Base-by-base conservation (phyloP, 2,888 invertebrate genomes). In the Lordiphosa fenestrarum region DNA sequence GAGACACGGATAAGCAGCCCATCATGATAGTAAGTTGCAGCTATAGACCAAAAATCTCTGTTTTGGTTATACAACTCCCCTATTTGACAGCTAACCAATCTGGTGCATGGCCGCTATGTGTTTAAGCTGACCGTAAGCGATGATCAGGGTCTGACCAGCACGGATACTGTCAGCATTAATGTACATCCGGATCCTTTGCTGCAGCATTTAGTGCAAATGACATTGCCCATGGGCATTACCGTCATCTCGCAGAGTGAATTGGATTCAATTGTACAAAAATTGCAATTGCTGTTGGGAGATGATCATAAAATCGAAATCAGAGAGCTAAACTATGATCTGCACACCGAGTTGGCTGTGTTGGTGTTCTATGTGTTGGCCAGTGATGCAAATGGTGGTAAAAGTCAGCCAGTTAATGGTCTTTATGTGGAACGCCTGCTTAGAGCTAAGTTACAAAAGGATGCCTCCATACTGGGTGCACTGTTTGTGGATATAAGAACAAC, bases 71-170 rank as follows among this genome's bases (percentile, higher is more conserved):
- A 4, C 30, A 19, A 4, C 19, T 36, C 7, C 6, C 6, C 2
- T 1, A 2, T 2, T 19, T 21, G 39, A 6, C 85, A 94, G 94
- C 89, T 96, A 33, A 93, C 95, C n/a, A 94, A 96, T 88, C 91
- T 97, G 52, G 94, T 96, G 46, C 93, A 95, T 3, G 98, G 98
- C 0, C 92, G 94, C 68, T 98, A 98, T 87, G 93, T 96, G 2
- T 98, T 97, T 86, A 94, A 94, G 82, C 90, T 98, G 56, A 95
- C 94, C n/a, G 97, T 98, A 1, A 94, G 92, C 38, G 98, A 98
- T 88, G 95, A 95, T 71, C 97, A 98, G 88, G 98, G 98, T 0
- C 91, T 95, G 53, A 93, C 93, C 0, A 93, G 93, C 71, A 93
- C 94, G 12, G 97, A 98, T 87, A 94, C 94, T 0, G 96, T 96